Evolutionary conservation across 2,888 invertebrate genomes (phyloP), one percentile per base, ranked within the genome.

Genomic region (Acanthosoma haemorrhoidale): DNA sequence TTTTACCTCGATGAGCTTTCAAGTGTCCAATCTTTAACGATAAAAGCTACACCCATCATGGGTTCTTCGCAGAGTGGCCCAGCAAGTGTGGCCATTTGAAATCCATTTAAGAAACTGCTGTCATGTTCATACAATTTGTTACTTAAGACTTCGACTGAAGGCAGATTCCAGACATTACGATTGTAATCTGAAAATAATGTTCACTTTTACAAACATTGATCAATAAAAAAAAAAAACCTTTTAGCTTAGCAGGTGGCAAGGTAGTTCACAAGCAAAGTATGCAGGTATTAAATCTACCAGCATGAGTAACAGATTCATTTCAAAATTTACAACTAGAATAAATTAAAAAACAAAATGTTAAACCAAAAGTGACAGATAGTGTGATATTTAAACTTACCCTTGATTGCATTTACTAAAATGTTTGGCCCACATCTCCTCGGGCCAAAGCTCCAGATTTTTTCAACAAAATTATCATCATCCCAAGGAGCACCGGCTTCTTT

Each of bases 41-140:
- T 83, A 81, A 97, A 96, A 16, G 90, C 92, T 1, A 97, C 94
- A 1, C 97, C 97, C 83, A 90, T 91, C 89, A 99, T 89, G 2
- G 96, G 96, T 78, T 99, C 99, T 77, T 96, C 96, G 81, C 98
- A 99, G 57, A 99, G 80, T 0, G 98, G 98, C 0, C 99, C 99
- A 43, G 93, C 88, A 68, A 90, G 80, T 29, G 94, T 87, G 5
- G 92, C 91, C 80, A 94, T 80, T 84, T 94, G 91, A 80, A 95
- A 89, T 8, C 93, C 94, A 80, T 91, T 92, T 3, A 93, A 84
- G 78, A 95, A 88, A 79, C 89, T 89, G 78, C 88, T 89, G 77
- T 92, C 92, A 78, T 79, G 81, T 34, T 78, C 77, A 15, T 76
- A 72, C 16, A 78, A 76, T 1, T 73, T 64, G 64, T 76, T 75